Evolutionary conservation across 2,888 invertebrate species (phyloP), one percentile per base, ranked within the genome.

Genomic region (Epinotia nisella): DNA sequence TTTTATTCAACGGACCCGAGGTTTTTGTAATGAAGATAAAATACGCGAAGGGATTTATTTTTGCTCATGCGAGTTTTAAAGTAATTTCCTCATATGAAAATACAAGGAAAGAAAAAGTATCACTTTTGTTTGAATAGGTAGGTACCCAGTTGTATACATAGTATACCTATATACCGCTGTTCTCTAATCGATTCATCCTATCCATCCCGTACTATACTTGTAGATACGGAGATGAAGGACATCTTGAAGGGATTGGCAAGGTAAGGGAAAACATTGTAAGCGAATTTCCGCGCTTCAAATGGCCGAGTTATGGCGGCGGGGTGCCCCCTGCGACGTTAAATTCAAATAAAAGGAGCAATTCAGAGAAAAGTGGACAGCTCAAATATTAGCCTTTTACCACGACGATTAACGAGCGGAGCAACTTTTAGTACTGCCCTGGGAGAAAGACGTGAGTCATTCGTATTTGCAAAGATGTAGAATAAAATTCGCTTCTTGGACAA

Each of bases 321-420:
- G 70, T 35, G 69, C 58, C 73, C 64, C 64, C 64, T 53, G 62
- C 62, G 73, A 73, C 73, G 69, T 73, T 64, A 73, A 73, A 73
- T 73, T 73, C 73, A 73, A 73, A 73, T 73, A 73, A 73, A 73
- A 73, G 73, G 69, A 64, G 64, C 68, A 73, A 64, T 73, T 69
- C 73, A 53, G 69, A 73, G 62, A 62, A 73, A 73, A 73, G 69
- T 73, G 73, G 73, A 73, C 73, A 68, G 73, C 73, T 73, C 73
- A 73, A 73, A 73, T 73, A 73, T 73, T 73, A 73, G 73, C 69
- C 73, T 73, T 73, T 73, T 73, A 69, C 73, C 73, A 58, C 68
- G 73, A 59, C 69, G 73, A 73, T 73, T 73, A 73, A 73, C 68
- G 73, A 69, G 41, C 73, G 58, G 41, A 55, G 73, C 64, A 35